phyloP scores from a whole-genome alignment of 2,888 invertebrate genomes.

The Neoascia interrupta region DNA sequence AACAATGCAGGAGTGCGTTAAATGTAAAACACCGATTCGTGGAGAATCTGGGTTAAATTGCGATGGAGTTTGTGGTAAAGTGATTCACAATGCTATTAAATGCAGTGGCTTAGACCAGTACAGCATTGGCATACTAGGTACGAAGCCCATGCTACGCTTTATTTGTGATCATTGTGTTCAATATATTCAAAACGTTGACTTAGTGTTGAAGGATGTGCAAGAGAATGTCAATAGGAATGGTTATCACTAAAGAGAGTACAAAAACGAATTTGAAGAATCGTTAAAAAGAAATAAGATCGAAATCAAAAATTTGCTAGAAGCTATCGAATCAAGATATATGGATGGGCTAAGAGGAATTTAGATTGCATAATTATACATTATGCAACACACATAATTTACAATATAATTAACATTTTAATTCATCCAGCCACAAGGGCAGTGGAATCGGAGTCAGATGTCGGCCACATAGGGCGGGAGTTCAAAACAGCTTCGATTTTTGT shows the following conservation, averaged over 20 bases:
- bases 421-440: not conserved
- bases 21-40: no score
- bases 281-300: not conserved
- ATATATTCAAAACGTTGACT: not conserved
- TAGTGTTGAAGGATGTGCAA: not conserved
- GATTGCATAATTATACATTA: no score
- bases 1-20: no score
- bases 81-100: no score
- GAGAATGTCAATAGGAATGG: not conserved
- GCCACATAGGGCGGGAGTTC: slow-evolving; percentile 20
- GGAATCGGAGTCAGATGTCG: not conserved
- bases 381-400: slow-evolving; percentile 13
- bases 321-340: not conserved
- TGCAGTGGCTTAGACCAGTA: not conserved
- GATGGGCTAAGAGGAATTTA: not conserved
- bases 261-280: not conserved
- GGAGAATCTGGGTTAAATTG: no score
- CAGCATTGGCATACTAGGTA: not conserved
- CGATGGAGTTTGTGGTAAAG: no score
- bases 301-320: not conserved
- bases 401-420: slow-evolving; percentile 5
- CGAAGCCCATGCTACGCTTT: not conserved
- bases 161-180: not conserved
- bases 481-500: slow-evolving; percentile 10
- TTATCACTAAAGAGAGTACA: not conserved